Conservation (phyloP, 2,888 invertebrate genomes). For the Protonemura montana region DNA sequence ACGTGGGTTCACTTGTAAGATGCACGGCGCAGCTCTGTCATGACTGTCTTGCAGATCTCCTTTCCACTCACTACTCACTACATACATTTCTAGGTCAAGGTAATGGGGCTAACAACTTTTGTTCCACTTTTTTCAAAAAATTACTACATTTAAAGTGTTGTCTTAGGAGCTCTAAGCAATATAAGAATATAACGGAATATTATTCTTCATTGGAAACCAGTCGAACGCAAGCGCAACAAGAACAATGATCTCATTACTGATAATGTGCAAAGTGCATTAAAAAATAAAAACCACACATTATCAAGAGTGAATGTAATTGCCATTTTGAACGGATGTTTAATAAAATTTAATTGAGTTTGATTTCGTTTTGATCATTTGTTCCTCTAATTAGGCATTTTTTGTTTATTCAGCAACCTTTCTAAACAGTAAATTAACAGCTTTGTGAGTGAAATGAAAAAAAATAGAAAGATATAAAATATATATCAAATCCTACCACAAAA, state of each 20-base stretch:
- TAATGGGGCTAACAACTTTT: slow-evolving; percentile 37
- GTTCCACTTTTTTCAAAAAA: slow-evolving; percentile 38
- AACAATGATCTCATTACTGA: slow-evolving; percentile 34
- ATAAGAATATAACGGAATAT: slow-evolving; percentile 14
- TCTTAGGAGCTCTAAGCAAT: slow-evolving; percentile 24
- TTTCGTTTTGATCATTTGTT: background rate
- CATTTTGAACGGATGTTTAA: background rate
- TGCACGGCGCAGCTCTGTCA: no score
- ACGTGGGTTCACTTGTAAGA: no score
- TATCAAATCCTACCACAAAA: no score
- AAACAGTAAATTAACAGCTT: background rate
- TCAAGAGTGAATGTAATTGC: background rate
- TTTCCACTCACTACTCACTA: background rate
- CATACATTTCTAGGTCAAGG: slow-evolving; percentile 24
- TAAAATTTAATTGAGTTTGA: background rate
- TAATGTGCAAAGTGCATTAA: background rate
- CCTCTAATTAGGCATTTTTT: background rate
- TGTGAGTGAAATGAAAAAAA: no score
- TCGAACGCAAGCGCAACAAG: background rate
- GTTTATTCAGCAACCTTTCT: background rate
- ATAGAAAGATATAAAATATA: no score
- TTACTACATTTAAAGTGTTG: slow-evolving; percentile 35
- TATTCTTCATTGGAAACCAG: slow-evolving; percentile 29
- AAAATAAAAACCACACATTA: no score
- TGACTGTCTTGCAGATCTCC: no score